phyloP scores from a whole-genome alignment of 1,140 invertebrate genomes.

The Nebria ingens region DNA sequence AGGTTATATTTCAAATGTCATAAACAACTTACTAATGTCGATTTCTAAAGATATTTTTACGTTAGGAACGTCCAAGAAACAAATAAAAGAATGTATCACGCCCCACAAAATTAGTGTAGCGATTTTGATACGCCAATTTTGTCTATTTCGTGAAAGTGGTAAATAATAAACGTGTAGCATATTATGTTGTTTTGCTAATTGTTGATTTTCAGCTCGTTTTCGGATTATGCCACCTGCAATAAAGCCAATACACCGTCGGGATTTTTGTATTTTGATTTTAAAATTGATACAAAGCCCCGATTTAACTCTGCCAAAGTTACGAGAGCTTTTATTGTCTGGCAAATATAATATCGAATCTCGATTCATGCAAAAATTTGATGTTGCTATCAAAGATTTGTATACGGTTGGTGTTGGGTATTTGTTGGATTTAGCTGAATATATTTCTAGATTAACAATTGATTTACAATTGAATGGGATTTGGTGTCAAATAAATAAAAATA shows the following conservation, averaged over 20 bases:
- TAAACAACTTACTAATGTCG: neutral
- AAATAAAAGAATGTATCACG: constrained; percentile 36
- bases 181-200: constrained; percentile 11
- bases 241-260: constrained; percentile 32
- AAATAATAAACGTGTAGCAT: constrained; percentile 14
- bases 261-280: constrained; percentile 50
- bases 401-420: constrained; percentile 46
- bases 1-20: too few relatives aligned
- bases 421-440: constrained; percentile 49
- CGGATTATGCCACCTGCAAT: constrained; percentile 25
- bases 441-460: constrained; percentile 40
- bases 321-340: constrained; percentile 41
- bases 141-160: constrained; percentile 38
- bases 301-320: constrained; percentile 46
- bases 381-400: constrained; percentile 41
- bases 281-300: constrained; percentile 58
- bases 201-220: constrained; percentile 20
- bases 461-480: constrained; percentile 23
- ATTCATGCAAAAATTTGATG: constrained; percentile 41
- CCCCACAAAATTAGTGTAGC: constrained; percentile 45
- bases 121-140: constrained; percentile 43
- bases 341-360: constrained; percentile 41
- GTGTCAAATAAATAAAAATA: constrained; percentile 32
- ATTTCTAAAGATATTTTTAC: neutral
- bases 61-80: neutral